Evolutionary conservation across 2,113 vertebrate species (phyloP), one percentile per base, ranked within the genome.

Genomic region (Dryoscopus gambensis): DNA sequence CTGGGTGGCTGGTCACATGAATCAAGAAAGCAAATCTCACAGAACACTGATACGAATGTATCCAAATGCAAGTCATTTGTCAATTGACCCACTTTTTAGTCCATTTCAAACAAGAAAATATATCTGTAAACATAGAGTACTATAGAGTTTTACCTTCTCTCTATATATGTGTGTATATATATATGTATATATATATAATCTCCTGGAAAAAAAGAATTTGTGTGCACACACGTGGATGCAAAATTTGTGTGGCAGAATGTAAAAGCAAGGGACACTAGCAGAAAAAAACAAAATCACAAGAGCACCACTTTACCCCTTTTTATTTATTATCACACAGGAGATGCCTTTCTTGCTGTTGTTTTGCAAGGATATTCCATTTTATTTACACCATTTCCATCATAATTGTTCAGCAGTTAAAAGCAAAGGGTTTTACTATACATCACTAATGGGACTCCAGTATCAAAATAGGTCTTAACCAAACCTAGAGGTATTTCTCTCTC

Each of bases 351-450:
- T 81, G 73, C 75, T 47, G 39, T 75, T 57, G 17, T 89, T 95
- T 95, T 85, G 55, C 85, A 97, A 97, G 87, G 92, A 79, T 77
- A 57, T 86, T 90, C 84, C 71, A 89, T 90, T 93, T 95, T 87
- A 87, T 89, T 84, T 84, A 85, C 39, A 79, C 33, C 68, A 30
- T 84, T 96, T 71, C 89, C 55, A 94, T 78, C 80, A 93, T 97
- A 97, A 97, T 91, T 97, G 85, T 95, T 86, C 95, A 40, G 80
- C 82, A 94, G 52, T 96, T 96, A 97, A 98, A 97, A 95, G 67
- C 63, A 95, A 96, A 95, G 91, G 59, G 33, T 82, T 91, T 93
- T 64, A 86, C 74, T 87, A 49, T 83, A 92, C 71, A 90, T 97
- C 76, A 56, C 95, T 81, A 87, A 78, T 57, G 86, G 71, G 44